A percentile compares a stretch with the other conserved stretches of the same genome.
phyloP scores from a whole-genome alignment of 1,140 invertebrate species.

The Thereuonema tuberculata region DNA sequence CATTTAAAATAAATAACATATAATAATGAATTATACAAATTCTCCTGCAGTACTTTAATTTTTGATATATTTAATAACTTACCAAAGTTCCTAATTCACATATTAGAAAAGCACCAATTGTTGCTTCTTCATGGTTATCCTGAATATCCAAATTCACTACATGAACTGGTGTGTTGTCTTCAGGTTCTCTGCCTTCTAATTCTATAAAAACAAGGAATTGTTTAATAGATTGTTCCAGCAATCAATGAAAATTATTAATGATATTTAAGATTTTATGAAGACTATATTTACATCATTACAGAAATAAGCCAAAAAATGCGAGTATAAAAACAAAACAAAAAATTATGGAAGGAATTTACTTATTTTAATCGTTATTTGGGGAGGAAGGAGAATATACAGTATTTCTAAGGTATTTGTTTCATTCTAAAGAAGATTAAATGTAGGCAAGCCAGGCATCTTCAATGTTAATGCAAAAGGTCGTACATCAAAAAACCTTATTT shows the following conservation, averaged over 20 bases:
- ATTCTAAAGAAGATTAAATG: too few relatives aligned
- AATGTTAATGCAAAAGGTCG: too few relatives aligned
- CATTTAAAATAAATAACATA: too few relatives aligned
- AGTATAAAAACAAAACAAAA: too few relatives aligned
- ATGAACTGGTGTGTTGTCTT: conserved; percentile 64
- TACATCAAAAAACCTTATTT: too few relatives aligned
- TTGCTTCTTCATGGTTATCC: conserved; percentile 99
- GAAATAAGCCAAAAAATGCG: conserved; percentile 9
- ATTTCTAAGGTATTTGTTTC: too few relatives aligned
- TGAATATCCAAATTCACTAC: conserved; percentile 98
- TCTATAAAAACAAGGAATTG: conserved; percentile 27
- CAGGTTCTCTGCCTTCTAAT: conserved; percentile 37
- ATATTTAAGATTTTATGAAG: conserved; percentile 16
- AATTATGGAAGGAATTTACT: not conserved
- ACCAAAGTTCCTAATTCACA: conserved; percentile 85
- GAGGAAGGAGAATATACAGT: too few relatives aligned
- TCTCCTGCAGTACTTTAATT: too few relatives aligned
- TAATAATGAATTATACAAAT: too few relatives aligned
- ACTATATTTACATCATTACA: not conserved
- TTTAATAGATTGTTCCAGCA: not conserved
- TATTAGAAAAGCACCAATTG: conserved; percentile 97
- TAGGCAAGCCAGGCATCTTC: too few relatives aligned
- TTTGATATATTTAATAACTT: too few relatives aligned
- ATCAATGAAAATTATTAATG: not conserved
- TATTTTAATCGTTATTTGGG: too few relatives aligned